A percentile compares a stretch with the other conserved stretches of the same genome.
phyloP scores from a whole-genome alignment of 2,888 invertebrate genomes.

The Cylindroiulus punctatus region DNA sequence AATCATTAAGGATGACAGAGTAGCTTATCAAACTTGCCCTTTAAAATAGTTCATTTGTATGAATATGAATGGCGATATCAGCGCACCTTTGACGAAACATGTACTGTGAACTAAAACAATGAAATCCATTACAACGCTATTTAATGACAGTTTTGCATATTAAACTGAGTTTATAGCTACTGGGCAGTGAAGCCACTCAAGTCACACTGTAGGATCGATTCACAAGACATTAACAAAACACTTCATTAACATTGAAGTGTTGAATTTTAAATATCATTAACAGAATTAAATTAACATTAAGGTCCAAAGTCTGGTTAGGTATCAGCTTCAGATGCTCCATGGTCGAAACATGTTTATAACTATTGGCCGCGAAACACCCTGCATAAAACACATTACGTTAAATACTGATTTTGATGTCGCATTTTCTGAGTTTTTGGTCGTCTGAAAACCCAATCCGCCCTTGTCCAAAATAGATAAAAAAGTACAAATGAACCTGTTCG shows the following conservation, averaged over 20 bases:
- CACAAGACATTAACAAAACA: too few relatives aligned
- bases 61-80: background rate
- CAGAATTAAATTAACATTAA: too few relatives aligned
- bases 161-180: background rate
- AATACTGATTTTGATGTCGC: background rate
- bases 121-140: background rate
- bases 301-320: too few relatives aligned
- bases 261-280: too few relatives aligned
- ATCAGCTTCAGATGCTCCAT: too few relatives aligned
- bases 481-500: background rate
- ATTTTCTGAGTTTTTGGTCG: background rate
- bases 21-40: conserved; percentile 1
- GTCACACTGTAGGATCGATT: too few relatives aligned
- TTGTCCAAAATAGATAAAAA: background rate
- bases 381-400: background rate
- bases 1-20: background rate
- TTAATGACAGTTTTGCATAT: background rate
- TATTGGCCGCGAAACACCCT: too few relatives aligned
- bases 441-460: background rate
- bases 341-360: too few relatives aligned
- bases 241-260: too few relatives aligned
- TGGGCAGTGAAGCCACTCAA: too few relatives aligned
- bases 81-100: background rate
- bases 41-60: background rate
- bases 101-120: background rate